Evolutionary conservation across 64 coral and sea anemone genomes (phyloP).

Genomic region (Exaiptasia diaphana): DNA sequence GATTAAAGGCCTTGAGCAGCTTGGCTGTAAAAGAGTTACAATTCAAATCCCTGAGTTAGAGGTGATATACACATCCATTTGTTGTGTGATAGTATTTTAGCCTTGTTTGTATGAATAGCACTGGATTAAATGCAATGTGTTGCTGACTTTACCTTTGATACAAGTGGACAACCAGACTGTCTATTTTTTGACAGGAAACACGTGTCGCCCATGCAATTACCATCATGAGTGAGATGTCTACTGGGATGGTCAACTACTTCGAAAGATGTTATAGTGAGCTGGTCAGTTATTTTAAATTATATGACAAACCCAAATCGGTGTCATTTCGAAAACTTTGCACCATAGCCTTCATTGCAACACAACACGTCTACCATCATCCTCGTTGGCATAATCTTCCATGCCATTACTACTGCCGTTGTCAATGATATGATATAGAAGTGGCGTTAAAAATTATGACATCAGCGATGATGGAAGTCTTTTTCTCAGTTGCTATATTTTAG

Average conservation of each 20-base stretch:
- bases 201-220: slow-evolving; percentile 12
- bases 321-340: neutral
- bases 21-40: slow-evolving; percentile 7
- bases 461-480: too few species aligned
- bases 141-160: neutral
- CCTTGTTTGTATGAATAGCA: neutral
- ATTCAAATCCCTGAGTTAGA: slow-evolving; percentile 58
- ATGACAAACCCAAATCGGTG: neutral
- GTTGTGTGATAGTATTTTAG: neutral
- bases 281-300: neutral
- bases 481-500: too few species aligned
- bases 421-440: too few species aligned
- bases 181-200: slow-evolving; percentile 19
- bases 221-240: slow-evolving; percentile 42
- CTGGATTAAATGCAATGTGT: neutral
- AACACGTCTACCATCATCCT: neutral
- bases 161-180: neutral
- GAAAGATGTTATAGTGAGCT: slow-evolving; percentile 41
- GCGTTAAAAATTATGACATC: too few species aligned
- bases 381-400: neutral
- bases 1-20: slow-evolving; percentile 24
- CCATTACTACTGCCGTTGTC: neutral
- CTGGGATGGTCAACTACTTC: slow-evolving; percentile 4
- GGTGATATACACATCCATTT: neutral
- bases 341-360: neutral